Percentiles rank a stretch among this genome's conserved stretches.
phyloP scores from a whole-genome alignment of 2,888 invertebrate species.

The Nemurella pictetii region DNA sequence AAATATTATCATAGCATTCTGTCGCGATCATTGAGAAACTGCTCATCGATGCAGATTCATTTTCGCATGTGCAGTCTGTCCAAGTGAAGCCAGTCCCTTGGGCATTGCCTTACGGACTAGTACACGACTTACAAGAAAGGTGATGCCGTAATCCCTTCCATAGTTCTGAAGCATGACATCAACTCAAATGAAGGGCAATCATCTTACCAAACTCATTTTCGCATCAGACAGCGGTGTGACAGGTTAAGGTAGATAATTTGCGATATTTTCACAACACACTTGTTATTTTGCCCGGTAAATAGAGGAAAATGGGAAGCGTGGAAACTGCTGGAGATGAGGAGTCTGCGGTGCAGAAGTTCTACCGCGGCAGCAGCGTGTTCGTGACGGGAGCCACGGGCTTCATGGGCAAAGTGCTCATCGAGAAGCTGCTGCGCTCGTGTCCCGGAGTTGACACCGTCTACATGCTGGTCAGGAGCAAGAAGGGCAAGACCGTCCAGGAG shows the following conservation, averaged over 20 bases:
- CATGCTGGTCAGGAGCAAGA: constrained; percentile 18
- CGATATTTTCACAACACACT: too few relatives aligned
- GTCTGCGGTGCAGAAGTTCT: constrained; percentile 5
- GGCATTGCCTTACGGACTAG: background rate
- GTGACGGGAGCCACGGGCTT: constrained; percentile 11
- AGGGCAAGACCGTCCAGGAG: constrained; percentile 2
- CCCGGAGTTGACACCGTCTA: background rate
- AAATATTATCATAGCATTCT: background rate
- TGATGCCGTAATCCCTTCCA: too few relatives aligned
- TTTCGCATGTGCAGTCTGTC: background rate
- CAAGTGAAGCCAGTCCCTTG: background rate
- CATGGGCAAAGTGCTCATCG: constrained; percentile 21
- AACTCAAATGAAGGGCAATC: background rate
- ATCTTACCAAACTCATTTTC: background rate
- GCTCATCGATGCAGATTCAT: background rate
- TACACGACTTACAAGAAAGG: background rate
- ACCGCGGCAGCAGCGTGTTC: constrained; percentile 14
- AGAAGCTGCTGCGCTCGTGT: constrained; percentile 17
- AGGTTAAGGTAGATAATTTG: background rate
- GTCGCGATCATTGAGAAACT: background rate
- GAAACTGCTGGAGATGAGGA: background rate
- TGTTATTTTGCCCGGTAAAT: too few relatives aligned
- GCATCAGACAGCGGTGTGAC: background rate
- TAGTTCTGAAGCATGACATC: background rate
- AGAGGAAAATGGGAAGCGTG: background rate